Evolutionary conservation across 2,888 invertebrate species (phyloP), one percentile per base, ranked within the genome.

Genomic region (Tetropium fuscum): DNA sequence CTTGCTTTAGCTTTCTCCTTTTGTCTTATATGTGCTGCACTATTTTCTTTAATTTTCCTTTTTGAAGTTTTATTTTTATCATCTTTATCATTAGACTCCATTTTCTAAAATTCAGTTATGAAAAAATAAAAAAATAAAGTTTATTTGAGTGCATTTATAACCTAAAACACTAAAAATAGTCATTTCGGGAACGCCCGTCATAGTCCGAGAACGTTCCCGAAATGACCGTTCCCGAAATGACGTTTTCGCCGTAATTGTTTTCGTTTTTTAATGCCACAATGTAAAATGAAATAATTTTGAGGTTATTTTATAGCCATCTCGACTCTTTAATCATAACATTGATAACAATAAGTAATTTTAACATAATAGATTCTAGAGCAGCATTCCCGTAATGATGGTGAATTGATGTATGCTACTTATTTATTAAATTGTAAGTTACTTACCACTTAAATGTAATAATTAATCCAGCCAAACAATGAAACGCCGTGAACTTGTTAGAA

Each of bases 1-100:
- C 53, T 53, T 19, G 38, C 22, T 11, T 49, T 49, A 10, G 49
- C 36, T 22, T 49, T 34, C 22, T 49, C 34, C 15, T 13, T 13
- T 8, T 45, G 45, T 38, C 18, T 38, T 10, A 44, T 8, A 15
- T 44, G 27, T 5, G 44, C 44, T 11, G 27, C 44, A 27, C 27
- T 44, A 44, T 44, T 20, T 27, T 27, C 4, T 13, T 44, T 44
- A 5, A 27, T 8, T 15, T 44, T 11, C 22, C 27, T 44, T 27
- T 44, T 25, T 15, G 44, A 27, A 8, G 7, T 6, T 15, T 44
- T 44, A 15, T 44, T 27, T 3, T 27, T 44, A 15, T 25, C 27
- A 22, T 10, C 15, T 25, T 25, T 27, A 15, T 25, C 44, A 27
- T 16, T 6, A 27, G 25, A 6, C 27, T 44, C 44, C 44, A 44